Evolutionary conservation across 2,797 vertebrate species (phyloP).

Genomic region (Clamator glandarius): DNA sequence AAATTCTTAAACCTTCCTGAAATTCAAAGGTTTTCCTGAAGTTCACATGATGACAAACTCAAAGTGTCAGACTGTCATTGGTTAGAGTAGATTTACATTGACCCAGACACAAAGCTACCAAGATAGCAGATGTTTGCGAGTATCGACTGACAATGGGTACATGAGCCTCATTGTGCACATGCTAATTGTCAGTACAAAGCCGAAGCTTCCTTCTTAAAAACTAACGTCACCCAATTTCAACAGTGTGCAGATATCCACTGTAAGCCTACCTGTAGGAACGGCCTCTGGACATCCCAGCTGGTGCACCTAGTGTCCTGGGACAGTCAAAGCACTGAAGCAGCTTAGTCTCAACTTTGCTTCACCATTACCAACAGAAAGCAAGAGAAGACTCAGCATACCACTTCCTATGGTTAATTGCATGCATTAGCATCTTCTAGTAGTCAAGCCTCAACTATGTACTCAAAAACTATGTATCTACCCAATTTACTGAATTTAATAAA

Average conservation of each 20-base stretch:
- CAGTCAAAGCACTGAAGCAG: neutral
- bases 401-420: neutral
- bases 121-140: too few relatives aligned
- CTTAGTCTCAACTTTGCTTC: neutral
- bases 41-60: neutral
- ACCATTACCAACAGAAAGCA: neutral
- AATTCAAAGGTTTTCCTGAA: neutral
- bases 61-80: neutral
- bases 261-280: neutral
- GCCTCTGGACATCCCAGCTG: neutral
- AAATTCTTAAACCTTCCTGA: neutral
- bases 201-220: neutral
- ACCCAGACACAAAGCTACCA: neutral
- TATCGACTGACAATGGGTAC: fast-evolving
- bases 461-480: neutral
- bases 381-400: neutral
- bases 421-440: neutral
- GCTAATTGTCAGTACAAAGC: too few relatives aligned
- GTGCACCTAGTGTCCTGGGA: too few relatives aligned
- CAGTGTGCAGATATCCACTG: fast-evolving
- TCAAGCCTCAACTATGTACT: neutral
- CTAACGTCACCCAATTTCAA: neutral
- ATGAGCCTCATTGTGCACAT: too few relatives aligned
- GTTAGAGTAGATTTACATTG: neutral
- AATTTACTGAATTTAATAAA: neutral